phyloP scores from a whole-genome alignment of 2,888 invertebrate species.

The Nysson spinosus region DNA sequence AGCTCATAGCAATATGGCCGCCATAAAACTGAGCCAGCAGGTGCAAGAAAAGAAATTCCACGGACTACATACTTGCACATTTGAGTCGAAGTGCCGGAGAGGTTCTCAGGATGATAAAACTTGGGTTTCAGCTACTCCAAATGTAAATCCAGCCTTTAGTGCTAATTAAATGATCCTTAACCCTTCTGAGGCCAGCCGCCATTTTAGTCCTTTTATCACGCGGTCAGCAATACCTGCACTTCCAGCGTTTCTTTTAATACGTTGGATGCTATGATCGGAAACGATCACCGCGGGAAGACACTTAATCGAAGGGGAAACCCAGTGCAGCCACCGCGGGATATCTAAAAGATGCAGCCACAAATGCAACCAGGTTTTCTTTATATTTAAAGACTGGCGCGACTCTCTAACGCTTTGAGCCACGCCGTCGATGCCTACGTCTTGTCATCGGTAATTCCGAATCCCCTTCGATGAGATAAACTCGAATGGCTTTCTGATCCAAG shows the following conservation, averaged over 20 bases:
- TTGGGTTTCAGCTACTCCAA: slow-evolving; percentile 13
- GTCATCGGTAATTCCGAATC: no score
- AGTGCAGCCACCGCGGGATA: slow-evolving; percentile 1
- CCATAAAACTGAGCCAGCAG: no score
- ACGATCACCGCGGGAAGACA: neutral
- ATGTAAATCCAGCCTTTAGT: slow-evolving; percentile 38
- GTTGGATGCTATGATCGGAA: slow-evolving; percentile 2
- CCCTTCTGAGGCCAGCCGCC: slow-evolving; percentile 5
- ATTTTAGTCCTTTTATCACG: neutral
- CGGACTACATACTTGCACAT: neutral
- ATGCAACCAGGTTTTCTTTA: neutral
- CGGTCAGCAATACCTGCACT: neutral
- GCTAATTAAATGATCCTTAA: slow-evolving; percentile 42
- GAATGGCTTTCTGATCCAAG: no score
- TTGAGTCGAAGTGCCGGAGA: neutral
- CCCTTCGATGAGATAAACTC: no score
- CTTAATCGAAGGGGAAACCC: neutral
- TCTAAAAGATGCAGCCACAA: neutral
- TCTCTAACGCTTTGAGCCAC: no score
- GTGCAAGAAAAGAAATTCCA: slow-evolving; percentile 21
- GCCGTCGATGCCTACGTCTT: no score
- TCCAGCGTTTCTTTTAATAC: neutral
- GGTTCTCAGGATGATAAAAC: neutral
- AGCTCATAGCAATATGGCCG: no score
- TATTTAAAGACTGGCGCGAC: neutral